Conservation (phyloP, 2,113 vertebrate species). For the Coptodon rendalli region DNA sequence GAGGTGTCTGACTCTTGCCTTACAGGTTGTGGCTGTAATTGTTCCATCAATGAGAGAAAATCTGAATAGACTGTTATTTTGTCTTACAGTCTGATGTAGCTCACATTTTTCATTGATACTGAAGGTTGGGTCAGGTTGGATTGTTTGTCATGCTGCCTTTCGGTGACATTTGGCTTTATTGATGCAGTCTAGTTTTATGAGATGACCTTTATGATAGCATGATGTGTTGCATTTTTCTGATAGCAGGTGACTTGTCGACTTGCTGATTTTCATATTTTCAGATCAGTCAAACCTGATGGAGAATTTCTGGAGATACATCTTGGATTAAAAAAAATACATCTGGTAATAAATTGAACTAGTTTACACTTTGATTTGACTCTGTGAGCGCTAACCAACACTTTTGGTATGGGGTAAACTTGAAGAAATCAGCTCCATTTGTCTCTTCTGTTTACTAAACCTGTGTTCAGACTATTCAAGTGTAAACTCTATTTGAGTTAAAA, state of each 20-base stretch:
- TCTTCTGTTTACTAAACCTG: background rate
- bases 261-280: background rate
- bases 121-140: background rate
- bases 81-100: background rate
- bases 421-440: background rate
- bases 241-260: background rate
- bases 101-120: background rate
- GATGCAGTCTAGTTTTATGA: conserved; percentile 20
- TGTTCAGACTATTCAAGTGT: background rate
- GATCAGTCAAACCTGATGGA: background rate
- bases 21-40: background rate
- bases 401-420: background rate
- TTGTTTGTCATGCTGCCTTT: conserved; percentile 4
- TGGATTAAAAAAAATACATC: background rate
- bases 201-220: conserved; percentile 29
- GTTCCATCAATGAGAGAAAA: background rate
- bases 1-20: background rate
- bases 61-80: conserved; percentile 2
- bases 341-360: background rate
- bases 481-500: background rate
- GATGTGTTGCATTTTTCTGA: background rate
- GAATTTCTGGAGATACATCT: background rate
- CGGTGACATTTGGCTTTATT: conserved; percentile 36
- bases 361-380: background rate
- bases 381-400: background rate